phyloP scores from a whole-genome alignment of 1,140 invertebrate species.

The Drosophila mayri region DNA sequence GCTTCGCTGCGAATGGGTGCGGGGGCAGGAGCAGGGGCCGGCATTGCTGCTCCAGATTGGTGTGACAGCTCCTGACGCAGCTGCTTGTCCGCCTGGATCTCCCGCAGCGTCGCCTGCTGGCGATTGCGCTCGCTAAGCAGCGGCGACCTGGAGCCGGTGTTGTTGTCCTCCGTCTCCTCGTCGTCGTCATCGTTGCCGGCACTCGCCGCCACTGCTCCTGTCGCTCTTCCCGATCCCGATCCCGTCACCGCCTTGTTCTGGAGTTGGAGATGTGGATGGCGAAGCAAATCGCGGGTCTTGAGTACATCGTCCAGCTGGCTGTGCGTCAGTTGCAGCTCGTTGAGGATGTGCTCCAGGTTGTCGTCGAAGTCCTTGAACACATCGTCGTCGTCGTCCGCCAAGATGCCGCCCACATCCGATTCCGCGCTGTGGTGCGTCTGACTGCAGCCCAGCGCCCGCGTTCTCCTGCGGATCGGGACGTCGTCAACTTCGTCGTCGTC shows the following conservation, averaged over 20 bases:
- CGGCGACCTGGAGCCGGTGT: conserved; percentile 87
- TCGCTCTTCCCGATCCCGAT: not conserved
- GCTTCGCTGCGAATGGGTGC: conserved; percentile 68
- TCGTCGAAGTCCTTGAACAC: conserved; percentile 83
- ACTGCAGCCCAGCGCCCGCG: conserved; percentile 68
- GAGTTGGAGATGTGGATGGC: not conserved
- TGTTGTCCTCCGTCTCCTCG: conserved; percentile 87
- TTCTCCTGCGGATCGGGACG: conserved; percentile 57
- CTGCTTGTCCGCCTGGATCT: conserved; percentile 65
- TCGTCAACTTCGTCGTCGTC: conserved; percentile 82
- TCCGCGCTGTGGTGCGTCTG: conserved; percentile 75
- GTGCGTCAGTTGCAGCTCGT: conserved; percentile 68
- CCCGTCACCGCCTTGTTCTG: not conserved
- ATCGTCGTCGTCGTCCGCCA: conserved; percentile 76
- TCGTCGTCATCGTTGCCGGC: conserved; percentile 50
- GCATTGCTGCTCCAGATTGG: conserved; percentile 24
- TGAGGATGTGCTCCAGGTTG: conserved; percentile 76
- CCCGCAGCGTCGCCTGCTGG: conserved; percentile 46
- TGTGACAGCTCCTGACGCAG: conserved; percentile 64
- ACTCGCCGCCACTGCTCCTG: not conserved
- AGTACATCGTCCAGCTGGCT: conserved; percentile 67
- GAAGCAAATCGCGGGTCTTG: conserved; percentile 40
- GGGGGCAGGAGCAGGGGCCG: conserved; percentile 5
- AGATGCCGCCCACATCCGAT: conserved; percentile 75
- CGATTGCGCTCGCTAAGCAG: conserved; percentile 85